phyloP scores from a whole-genome alignment of 2,888 invertebrate genomes.

The Seira ritae region DNA sequence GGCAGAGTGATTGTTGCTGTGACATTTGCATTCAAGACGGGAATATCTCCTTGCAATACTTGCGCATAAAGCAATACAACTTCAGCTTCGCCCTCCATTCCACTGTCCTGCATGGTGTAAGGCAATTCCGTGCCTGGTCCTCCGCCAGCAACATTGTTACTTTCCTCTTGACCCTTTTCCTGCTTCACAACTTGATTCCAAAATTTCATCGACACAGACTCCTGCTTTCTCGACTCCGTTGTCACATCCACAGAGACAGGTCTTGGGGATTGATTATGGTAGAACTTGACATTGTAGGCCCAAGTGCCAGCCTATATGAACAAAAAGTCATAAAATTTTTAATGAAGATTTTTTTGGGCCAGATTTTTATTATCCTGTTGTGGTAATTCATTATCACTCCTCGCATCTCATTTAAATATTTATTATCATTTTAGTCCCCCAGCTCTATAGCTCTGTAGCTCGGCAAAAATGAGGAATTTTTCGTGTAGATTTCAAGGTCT shows the following conservation, averaged over 20 bases:
- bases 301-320: conserved; percentile 72
- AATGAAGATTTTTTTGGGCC: too few relatives aligned
- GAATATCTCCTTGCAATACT: conserved; percentile 74
- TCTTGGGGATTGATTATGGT: conserved; percentile 67
- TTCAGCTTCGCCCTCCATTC: conserved; percentile 43
- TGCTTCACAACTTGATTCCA: conserved; percentile 73
- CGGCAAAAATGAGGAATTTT: neutral
- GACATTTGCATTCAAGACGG: conserved; percentile 74
- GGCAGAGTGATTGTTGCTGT: conserved; percentile 73
- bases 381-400: too few relatives aligned
- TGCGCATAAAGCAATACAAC: conserved; percentile 73
- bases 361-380: too few relatives aligned
- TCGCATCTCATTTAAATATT: too few relatives aligned
- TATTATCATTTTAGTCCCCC: too few relatives aligned
- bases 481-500: conserved; percentile 18
- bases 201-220: conserved; percentile 72
- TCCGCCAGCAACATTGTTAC: neutral
- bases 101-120: conserved; percentile 20
- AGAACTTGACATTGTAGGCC: conserved; percentile 73
- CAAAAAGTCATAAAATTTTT: neutral
- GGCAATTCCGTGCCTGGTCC: conserved; percentile 36
- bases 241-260: conserved; percentile 72
- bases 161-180: conserved; percentile 45
- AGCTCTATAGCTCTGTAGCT: too few relatives aligned
- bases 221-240: conserved; percentile 70